These are phyloP conservation scores for Pammene fasciana DNA, from an alignment of 2,888 invertebrate species.

Conservation along the genomic window DNA sequence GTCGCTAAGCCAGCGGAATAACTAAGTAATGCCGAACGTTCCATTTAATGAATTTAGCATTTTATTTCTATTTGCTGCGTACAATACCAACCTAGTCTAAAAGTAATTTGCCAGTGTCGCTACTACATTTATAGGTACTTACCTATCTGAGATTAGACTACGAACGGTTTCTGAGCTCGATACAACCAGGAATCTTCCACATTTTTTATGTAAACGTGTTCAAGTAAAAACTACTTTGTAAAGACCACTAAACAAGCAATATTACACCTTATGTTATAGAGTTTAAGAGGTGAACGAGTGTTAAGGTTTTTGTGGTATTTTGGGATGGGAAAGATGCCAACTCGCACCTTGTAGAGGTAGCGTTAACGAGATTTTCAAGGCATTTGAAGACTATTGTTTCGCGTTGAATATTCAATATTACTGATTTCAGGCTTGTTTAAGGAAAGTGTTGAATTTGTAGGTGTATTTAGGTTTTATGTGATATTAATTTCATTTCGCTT, in stretches of 20 bases:
- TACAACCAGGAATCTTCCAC: constrained; percentile 5
- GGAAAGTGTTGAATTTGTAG: constrained; percentile 2
- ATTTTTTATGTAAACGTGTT: constrained; percentile 31
- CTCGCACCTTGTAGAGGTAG: constrained; percentile 20
- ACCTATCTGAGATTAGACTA: background rate
- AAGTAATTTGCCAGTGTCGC: background rate
- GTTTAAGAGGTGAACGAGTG: background rate
- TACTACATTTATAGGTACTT: background rate
- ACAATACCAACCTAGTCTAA: too few species aligned
- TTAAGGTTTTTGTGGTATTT: constrained; percentile 5
- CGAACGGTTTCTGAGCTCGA: constrained; percentile 17
- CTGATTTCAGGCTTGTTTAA: constrained; percentile 11
- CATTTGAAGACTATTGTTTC: constrained; percentile 18
- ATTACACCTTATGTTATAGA: background rate
- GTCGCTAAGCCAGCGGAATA: background rate
- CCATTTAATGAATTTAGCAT: too few species aligned
- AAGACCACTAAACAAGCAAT: background rate
- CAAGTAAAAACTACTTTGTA: background rate
- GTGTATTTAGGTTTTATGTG: background rate
- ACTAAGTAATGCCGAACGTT: background rate
- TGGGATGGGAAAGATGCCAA: constrained; percentile 19
- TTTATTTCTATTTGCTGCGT: too few species aligned
- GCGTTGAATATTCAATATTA: constrained; percentile 27
- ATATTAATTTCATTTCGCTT: too few species aligned
- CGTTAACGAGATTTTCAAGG: constrained; percentile 23